Conservation (phyloP, 2,888 invertebrate genomes). For the Xanthorhoe designata region DNA sequence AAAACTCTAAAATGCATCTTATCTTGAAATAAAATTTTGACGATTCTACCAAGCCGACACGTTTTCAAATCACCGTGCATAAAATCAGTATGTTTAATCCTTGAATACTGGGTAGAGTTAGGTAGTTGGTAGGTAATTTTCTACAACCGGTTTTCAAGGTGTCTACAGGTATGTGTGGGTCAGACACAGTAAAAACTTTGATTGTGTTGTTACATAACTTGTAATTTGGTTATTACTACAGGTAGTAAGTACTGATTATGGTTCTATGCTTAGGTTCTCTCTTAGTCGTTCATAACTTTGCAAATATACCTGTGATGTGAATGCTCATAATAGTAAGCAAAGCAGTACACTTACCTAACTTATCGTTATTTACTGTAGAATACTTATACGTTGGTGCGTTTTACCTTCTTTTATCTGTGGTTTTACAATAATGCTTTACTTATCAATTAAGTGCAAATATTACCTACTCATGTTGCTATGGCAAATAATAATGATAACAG, state of each 20-base stretch:
- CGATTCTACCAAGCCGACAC: not conserved
- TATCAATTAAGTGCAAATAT: not conserved
- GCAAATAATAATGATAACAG: no score
- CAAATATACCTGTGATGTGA: no score
- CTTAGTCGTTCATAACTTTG: not conserved
- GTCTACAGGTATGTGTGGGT: constrained; percentile 21
- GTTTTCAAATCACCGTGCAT: constrained; percentile 1
- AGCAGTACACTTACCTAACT: no score
- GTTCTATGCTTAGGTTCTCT: not conserved
- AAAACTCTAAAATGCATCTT: not conserved
- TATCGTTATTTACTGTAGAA: no score
- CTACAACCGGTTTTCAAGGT: constrained; percentile 41
- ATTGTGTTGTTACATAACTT: constrained; percentile 11
- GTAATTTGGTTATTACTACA: not conserved
- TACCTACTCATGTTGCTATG: no score
- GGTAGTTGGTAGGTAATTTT: constrained; percentile 3
- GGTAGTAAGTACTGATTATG: not conserved
- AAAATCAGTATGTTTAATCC: not conserved
- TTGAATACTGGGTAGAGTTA: no score
- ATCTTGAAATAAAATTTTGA: not conserved
- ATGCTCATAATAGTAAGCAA: no score
- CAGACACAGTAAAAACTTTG: constrained; percentile 31
- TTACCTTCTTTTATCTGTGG: no score
- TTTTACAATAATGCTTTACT: no score
- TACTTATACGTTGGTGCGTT: no score